phyloP scores from a whole-genome alignment of 2,113 vertebrate species.

The Serinus canaria region DNA sequence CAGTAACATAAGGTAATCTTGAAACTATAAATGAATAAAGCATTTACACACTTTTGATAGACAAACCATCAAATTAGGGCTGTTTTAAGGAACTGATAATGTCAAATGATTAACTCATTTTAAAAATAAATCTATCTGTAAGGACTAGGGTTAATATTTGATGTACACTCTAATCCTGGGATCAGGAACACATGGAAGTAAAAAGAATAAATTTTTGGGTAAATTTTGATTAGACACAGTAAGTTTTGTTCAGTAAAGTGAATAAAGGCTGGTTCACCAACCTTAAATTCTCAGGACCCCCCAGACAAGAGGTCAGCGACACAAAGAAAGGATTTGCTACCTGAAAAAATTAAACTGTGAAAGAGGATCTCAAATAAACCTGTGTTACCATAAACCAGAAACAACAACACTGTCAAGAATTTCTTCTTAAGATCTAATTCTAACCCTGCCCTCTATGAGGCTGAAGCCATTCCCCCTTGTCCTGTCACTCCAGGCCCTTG shows the following conservation, averaged over 20 bases:
- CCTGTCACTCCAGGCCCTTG: neutral
- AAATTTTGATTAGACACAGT: neutral
- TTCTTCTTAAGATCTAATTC: neutral
- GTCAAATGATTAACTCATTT: neutral
- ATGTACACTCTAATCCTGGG: neutral
- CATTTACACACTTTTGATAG: neutral
- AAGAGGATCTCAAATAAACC: neutral
- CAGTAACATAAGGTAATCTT: neutral
- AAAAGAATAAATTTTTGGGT: neutral
- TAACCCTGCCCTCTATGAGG: neutral
- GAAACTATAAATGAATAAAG: neutral
- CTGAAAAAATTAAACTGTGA: neutral
- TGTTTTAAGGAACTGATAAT: neutral
- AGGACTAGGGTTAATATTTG: neutral
- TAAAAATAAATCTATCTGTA: neutral
- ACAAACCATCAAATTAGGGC: neutral
- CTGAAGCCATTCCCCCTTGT: neutral
- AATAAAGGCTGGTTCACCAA: neutral
- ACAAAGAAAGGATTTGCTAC: neutral
- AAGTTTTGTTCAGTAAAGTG: neutral
- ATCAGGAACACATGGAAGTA: neutral
- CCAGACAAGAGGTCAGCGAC: neutral
- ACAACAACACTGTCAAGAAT: neutral
- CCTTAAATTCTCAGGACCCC: neutral
- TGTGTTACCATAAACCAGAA: neutral